Percentiles rank a stretch among this genome's conserved stretches.
Conservation (phyloP, 2,797 vertebrate genomes). For the Knipowitschia caucasica region DNA sequence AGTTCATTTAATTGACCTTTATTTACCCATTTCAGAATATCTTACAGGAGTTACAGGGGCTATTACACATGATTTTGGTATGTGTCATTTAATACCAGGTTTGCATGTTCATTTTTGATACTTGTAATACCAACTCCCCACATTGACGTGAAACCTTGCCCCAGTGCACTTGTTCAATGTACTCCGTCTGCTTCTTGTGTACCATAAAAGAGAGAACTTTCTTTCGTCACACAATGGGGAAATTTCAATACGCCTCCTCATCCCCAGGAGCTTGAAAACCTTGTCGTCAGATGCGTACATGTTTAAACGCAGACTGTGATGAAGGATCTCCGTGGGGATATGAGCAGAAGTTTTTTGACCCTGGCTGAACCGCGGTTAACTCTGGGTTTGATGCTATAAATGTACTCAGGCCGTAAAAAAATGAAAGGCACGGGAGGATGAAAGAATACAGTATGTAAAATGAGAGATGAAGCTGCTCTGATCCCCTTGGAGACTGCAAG, state of each 20-base stretch:
- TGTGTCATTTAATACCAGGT: no score
- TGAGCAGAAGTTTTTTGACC: not conserved
- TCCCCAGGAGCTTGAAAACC: constrained; percentile 18
- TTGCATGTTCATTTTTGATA: not conserved
- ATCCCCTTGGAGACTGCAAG: constrained; percentile 14
- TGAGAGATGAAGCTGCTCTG: not conserved
- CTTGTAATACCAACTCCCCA: not conserved
- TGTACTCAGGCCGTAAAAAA: constrained; percentile 7
- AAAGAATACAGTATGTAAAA: constrained; percentile 20
- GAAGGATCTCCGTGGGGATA: constrained; percentile 7
- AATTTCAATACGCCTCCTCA: no score
- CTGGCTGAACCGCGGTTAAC: constrained; percentile 15
- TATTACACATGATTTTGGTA: no score
- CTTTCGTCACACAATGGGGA: no score
- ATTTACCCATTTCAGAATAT: no score
- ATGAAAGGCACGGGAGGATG: constrained; percentile 19
- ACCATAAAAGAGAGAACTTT: no score
- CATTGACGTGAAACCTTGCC: not conserved
- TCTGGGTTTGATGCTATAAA: constrained; percentile 14
- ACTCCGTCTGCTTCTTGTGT: constrained; percentile 16
- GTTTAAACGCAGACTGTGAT: constrained; percentile 4
- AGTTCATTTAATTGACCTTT: no score
- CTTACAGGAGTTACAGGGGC: no score
- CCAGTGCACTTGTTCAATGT: constrained; percentile 40
- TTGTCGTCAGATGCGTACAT: constrained; percentile 12